phyloP scores from a whole-genome alignment of 2,888 invertebrate genomes.

The Ophion slaviceki region DNA sequence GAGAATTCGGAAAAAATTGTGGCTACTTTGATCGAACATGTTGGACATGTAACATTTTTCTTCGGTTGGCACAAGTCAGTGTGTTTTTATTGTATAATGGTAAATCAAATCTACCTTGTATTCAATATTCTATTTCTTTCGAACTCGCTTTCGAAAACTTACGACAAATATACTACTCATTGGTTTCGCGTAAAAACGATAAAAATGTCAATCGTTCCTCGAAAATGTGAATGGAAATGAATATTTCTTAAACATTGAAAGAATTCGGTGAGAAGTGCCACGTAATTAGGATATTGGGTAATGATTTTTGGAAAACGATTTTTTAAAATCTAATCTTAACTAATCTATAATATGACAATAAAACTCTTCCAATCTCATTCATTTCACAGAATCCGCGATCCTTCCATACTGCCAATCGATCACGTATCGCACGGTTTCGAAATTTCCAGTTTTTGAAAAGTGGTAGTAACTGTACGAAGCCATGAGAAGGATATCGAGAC shows the following conservation, averaged over 20 bases:
- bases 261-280: not conserved
- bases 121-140: not conserved
- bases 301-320: not conserved
- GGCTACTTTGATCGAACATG: not conserved
- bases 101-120: not conserved
- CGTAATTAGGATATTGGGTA: not conserved
- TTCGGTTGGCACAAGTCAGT: constrained; percentile 1
- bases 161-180: not conserved
- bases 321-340: not conserved
- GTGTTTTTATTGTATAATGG: not conserved
- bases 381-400: constrained; percentile 18
- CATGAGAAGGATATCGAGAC: constrained; percentile 15
- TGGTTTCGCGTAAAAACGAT: not conserved
- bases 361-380: not conserved
- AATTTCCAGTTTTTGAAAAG: constrained; percentile 28
- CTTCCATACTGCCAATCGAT: constrained; percentile 1
- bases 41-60: not conserved
- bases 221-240: not conserved
- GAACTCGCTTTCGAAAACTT: not conserved
- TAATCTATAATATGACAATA: not conserved
- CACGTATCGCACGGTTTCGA: not conserved
- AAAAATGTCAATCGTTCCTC: not conserved
- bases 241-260: not conserved
- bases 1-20: not conserved
- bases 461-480: constrained; percentile 34